A percentile compares a stretch with the other conserved stretches of the same genome.
Conservation (phyloP, 2,888 invertebrate species). For the Ornithoptera alexandrae region DNA sequence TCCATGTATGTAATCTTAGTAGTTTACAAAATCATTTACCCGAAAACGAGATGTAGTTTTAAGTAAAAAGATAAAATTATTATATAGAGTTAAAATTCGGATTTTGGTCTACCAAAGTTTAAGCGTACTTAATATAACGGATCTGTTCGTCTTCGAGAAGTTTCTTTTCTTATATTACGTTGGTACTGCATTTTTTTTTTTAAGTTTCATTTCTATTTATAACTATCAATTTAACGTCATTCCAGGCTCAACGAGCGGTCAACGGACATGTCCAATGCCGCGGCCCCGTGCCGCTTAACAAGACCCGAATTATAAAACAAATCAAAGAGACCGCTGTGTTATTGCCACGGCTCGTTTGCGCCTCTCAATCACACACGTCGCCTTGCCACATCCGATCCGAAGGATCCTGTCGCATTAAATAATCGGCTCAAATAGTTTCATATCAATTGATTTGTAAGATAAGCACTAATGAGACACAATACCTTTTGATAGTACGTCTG, state of each 20-base stretch:
- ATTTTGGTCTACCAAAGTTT: neutral
- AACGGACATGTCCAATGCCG: slow-evolving; percentile 17
- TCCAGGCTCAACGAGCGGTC: slow-evolving; percentile 17
- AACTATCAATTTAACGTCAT: slow-evolving; percentile 30
- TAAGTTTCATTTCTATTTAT: slow-evolving; percentile 23
- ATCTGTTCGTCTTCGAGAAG: neutral
- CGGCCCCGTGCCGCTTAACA: slow-evolving; percentile 30
- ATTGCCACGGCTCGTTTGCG: slow-evolving; percentile 41
- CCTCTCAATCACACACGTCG: slow-evolving; percentile 37
- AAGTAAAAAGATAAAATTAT: too few species aligned
- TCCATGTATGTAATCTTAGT: too few species aligned
- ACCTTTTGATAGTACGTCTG: slow-evolving; percentile 51
- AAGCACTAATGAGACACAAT: slow-evolving; percentile 57
- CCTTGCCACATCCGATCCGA: slow-evolving; percentile 30
- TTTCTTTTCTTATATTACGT: neutral
- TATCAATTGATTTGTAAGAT: slow-evolving; percentile 39
- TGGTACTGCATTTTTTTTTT: neutral
- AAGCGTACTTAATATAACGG: neutral
- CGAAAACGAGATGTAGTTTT: too few species aligned
- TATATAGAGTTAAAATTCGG: too few species aligned
- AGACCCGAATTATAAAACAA: slow-evolving; percentile 33
- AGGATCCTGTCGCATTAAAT: slow-evolving; percentile 33
- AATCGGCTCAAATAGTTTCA: slow-evolving; percentile 29
- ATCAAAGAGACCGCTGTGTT: slow-evolving; percentile 42
- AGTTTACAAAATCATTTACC: too few species aligned